A percentile compares a stretch with the other conserved stretches of the same genome.
Evolutionary conservation across 2,113 vertebrate species (phyloP).

Genomic region (Prunella himalayana): DNA sequence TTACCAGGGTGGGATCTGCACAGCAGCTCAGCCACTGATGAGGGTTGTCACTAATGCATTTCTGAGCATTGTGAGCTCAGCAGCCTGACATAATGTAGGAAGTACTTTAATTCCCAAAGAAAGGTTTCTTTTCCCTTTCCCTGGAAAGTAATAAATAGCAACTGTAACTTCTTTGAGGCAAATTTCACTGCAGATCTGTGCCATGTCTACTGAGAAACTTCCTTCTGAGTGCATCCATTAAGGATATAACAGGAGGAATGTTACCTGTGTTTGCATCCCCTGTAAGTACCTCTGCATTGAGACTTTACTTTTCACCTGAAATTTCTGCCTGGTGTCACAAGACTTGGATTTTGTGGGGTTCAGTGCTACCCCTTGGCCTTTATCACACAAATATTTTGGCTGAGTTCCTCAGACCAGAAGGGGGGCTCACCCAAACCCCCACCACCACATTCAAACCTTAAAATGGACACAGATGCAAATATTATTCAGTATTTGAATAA

Average conservation of each 20-base stretch:
- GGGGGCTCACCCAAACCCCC: background rate
- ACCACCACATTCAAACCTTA: background rate
- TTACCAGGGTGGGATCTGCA: background rate
- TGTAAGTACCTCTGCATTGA: background rate
- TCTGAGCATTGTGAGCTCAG: background rate
- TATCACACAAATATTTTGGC: background rate
- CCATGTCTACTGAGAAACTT: background rate
- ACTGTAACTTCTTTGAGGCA: background rate
- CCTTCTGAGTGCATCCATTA: background rate
- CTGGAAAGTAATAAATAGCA: background rate
- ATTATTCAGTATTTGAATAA: background rate
- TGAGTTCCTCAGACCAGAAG: background rate
- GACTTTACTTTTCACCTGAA: background rate
- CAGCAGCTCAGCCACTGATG: background rate
- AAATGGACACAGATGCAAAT: background rate
- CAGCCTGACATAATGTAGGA: background rate
- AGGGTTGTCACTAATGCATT: background rate
- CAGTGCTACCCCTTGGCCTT: background rate
- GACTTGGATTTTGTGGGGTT: background rate
- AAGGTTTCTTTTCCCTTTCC: background rate
- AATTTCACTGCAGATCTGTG: background rate
- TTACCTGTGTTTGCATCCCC: background rate
- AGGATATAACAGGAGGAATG: background rate
- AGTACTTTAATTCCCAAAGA: background rate
- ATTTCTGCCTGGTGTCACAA: too few relatives aligned